phyloP scores from a whole-genome alignment of 2,113 vertebrate species.

The Melanerpes formicivorus region DNA sequence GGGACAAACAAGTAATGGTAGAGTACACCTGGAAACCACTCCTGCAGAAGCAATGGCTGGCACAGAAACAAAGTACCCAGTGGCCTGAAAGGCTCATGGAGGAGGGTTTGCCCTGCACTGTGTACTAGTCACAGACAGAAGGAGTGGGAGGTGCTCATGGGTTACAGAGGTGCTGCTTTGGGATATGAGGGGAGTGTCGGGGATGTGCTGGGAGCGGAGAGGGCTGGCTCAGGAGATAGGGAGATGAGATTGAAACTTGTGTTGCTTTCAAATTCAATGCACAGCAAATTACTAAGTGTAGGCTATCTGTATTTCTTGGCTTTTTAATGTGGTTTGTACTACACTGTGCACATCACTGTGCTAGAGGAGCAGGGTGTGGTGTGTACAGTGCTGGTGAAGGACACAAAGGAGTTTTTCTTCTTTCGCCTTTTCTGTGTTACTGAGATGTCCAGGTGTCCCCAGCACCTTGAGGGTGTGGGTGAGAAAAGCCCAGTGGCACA shows the following conservation, averaged over 20 bases:
- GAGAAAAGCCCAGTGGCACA: not conserved
- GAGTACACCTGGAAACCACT: not conserved
- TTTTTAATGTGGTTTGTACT: not conserved
- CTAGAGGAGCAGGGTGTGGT: not conserved
- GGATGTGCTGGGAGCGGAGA: not conserved
- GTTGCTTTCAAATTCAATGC: not conserved
- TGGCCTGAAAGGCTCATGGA: not conserved
- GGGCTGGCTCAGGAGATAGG: accelerated
- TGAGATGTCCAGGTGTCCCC: not conserved
- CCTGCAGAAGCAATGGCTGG: not conserved
- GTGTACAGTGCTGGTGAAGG: not conserved
- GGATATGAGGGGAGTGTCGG: not conserved
- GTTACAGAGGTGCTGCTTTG: not conserved
- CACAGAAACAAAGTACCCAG: not conserved
- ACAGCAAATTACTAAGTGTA: not conserved
- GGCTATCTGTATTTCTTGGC: not conserved
- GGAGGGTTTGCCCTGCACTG: not conserved
- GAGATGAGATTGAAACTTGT: not conserved
- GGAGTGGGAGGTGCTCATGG: not conserved
- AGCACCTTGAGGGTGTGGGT: not conserved
- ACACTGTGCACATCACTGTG: not conserved
- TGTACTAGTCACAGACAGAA: accelerated
- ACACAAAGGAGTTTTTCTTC: not conserved
- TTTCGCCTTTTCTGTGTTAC: not conserved
- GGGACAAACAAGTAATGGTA: not conserved